These are phyloP conservation scores for Hyles lineata DNA, from an alignment of 2,888 invertebrate genomes.

Conservation along the genomic window DNA sequence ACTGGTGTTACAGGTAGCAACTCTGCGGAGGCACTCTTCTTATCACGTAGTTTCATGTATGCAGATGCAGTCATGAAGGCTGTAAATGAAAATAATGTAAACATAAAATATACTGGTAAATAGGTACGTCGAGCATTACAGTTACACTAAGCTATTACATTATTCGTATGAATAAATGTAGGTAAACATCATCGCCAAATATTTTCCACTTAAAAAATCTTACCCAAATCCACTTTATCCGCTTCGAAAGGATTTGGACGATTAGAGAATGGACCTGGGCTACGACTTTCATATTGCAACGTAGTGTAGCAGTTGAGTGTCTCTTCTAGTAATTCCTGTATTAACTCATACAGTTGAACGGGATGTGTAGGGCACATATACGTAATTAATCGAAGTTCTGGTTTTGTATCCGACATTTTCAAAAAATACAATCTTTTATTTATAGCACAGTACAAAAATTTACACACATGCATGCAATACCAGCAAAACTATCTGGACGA, in stretches of 20 bases:
- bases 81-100: constrained; percentile 54
- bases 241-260: constrained; percentile 83
- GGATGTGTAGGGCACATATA: constrained; percentile 87
- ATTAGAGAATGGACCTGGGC: constrained; percentile 76
- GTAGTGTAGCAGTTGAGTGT: constrained; percentile 75
- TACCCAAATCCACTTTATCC: constrained; percentile 85
- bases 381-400: constrained; percentile 82
- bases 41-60: constrained; percentile 77
- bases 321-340: constrained; percentile 83
- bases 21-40: constrained; percentile 69
- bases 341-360: constrained; percentile 84
- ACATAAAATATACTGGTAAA: background rate
- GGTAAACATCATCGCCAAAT: too few species aligned
- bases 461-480: constrained; percentile 3
- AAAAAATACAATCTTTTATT: background rate
- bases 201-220: constrained; percentile 39
- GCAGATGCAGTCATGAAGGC: constrained; percentile 85
- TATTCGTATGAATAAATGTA: too few species aligned
- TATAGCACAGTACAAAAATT: background rate
- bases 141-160: background rate
- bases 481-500: constrained; percentile 10
- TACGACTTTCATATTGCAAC: constrained; percentile 85
- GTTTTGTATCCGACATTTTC: constrained; percentile 66
- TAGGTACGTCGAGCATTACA: background rate
- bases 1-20: constrained; percentile 85